Base-by-base conservation (phyloP, 2,113 vertebrate genomes). In the Porphyrio hochstetteri region DNA sequence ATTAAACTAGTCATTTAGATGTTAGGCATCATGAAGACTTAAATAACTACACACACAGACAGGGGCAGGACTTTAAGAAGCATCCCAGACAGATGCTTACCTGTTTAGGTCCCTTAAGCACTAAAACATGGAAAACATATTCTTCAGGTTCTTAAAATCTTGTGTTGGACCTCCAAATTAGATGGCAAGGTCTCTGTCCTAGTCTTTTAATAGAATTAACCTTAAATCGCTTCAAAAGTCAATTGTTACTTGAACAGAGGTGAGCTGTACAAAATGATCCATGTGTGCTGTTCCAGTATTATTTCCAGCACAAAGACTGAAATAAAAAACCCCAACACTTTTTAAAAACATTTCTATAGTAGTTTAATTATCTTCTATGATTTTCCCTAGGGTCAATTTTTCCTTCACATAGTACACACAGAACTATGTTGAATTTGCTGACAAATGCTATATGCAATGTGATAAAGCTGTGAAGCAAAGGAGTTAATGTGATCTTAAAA, bases 291-390 rank as follows among this genome's bases (percentile, higher is more conserved):
- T 60, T 86, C 85, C 71, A 12, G 6, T 18, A 24, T 48, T 20
- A n/a, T 44, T 82, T 77, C 44, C 42, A 27, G 48, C 7, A 64
- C 13, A 81, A 88, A 55, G n/a, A 56, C 3, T 19, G 7, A 87
- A 82, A 68, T 2, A 36, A 81, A 92, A 80, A 60, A 16, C 2
- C 6, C 11, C 16, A 46, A 25, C 27, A 52, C 27, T 72, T 94
- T 96, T 96, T 91, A 96, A 94, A 97, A 82, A 88, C 64, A 64
- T 82, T 90, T 92, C 9, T 92, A 78, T 92, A 36, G 61, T 87
- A 88, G 59, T 92, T 96, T 92, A 95, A 96, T 95, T 93, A 83
- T 78, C 81, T 61, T 44, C 83, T 94, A 64, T 44, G 79, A 86
- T 89, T 96, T 93, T 70, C 87, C 67, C 50, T 70, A 24, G 38